Evolutionary conservation across 2,797 vertebrate species (phyloP), one percentile per base, ranked within the genome.

Genomic region (Hippopotamyrus pictus): DNA sequence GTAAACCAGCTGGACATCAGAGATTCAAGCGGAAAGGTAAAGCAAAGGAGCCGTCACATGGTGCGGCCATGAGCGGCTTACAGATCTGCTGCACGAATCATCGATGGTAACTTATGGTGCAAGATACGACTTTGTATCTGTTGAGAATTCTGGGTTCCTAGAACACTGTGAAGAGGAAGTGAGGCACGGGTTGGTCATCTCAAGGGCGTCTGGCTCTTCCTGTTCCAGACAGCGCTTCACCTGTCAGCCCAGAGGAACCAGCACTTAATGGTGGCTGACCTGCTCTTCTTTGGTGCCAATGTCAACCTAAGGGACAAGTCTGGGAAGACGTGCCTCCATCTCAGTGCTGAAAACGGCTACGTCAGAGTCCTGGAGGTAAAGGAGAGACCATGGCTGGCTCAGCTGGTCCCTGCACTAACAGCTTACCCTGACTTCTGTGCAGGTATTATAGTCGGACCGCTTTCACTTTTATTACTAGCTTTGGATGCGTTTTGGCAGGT

Each of bases 161-260:
- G 69, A 76, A 76, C 14, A 37, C 17, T 12, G 33, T 46, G 41
- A 79, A 44, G 37, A 19, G 69, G 69, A 44, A 37, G 5, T 79
- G 14, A 44, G 73, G 14, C 5, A n/a, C 2, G 14, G 73, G 37
- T 8, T n/a, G 73, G 37, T 79, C 37, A 82, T 82, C 14, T 82
- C 76, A 82, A n/a, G 76, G 37, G 76, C 19, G 19, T 46, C 76
- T 82, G 8, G 44, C 8, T 1, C 46, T 17, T 90, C 33, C 91
- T 53, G 9, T 89, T 84, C 5, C 91, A 98, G 97, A 97, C 97
- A 14, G 95, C 97, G 0, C 94, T 97, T 5, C 97, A 97, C 90
- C 92, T 96, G 0, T 97, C 97, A n/a, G 96, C 96, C 0, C 94
- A 96, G 90, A 96, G 94, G 92, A 98, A 98, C 92, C 96, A 97